These are phyloP conservation scores for Pachypsylla venusta DNA, from an alignment of 1,140 invertebrate species.

Conservation along the genomic window DNA sequence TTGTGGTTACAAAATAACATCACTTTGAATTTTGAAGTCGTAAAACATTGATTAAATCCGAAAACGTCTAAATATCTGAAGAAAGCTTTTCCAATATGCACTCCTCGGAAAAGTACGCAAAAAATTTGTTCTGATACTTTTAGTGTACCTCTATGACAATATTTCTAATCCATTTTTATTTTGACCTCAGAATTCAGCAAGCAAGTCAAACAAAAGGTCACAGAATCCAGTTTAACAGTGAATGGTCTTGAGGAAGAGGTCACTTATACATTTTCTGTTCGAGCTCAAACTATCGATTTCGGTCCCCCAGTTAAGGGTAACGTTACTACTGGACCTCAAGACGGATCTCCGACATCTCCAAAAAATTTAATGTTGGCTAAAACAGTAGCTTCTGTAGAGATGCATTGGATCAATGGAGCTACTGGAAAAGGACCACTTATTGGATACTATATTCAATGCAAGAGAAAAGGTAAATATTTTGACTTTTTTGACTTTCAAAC, in stretches of 20 bases:
- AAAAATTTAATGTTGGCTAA: slow-evolving; percentile 54
- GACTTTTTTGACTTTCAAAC: slow-evolving; percentile 3
- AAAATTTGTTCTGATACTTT: no score
- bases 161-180: slow-evolving; percentile 13
- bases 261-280: slow-evolving; percentile 77
- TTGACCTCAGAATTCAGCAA: slow-evolving; percentile 57
- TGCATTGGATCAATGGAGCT: slow-evolving; percentile 76
- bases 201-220: slow-evolving; percentile 86
- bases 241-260: slow-evolving; percentile 81
- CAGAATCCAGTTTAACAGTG: slow-evolving; percentile 58
- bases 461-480: slow-evolving; percentile 54
- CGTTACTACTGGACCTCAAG: slow-evolving; percentile 87
- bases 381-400: slow-evolving; percentile 65
- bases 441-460: slow-evolving; percentile 85
- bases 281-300: slow-evolving; percentile 74
- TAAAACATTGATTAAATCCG: no score
- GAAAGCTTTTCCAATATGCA: no score
- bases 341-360: slow-evolving; percentile 68
- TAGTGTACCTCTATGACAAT: no score
- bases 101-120: no score
- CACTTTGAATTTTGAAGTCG: no score
- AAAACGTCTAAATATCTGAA: no score
- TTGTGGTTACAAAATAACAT: no score
- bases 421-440: slow-evolving; percentile 71
- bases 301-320: slow-evolving; percentile 61